Evolutionary conservation across 2,113 vertebrate species (phyloP), one percentile per base, ranked within the genome.

Genomic region (Gobiocypris rarus): DNA sequence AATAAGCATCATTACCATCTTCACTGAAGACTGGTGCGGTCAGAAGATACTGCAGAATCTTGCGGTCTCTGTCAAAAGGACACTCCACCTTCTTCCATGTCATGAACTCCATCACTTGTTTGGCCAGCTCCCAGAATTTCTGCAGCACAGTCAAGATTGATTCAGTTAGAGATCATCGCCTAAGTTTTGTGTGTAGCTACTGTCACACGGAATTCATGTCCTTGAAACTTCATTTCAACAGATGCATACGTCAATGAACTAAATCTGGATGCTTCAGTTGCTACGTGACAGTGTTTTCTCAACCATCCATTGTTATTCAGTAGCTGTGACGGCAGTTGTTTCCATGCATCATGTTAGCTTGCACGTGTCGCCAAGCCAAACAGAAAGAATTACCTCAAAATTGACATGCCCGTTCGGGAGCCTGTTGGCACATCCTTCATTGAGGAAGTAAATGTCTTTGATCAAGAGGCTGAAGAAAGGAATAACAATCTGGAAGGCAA

Each of bases 391-490:
- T 89, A 99, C 97, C 92, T 97, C 95, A 84, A 98, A 98, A 91
- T 99, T 99, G 91, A 99, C 50, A 0, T 97, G 97, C 38, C 97
- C 97, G 0, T 95, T 98, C 26, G 96, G 94, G 73, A 98, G 96
- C 75, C 94, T 91, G 93, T 94, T 98, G 90, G 94, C 93, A 87
- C 96, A 98, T 19, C 97, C 95, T 88, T 99, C 97, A 0, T 98
- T 99, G 61, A 99, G 95, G 93, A 99, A 99, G 90, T 97, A 98
- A 89, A 99, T 94, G 86, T 99, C 98, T 93, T 99, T 99, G 81
- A 99, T 96, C 85, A 99, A 89, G 67, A 99, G 95, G 90, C 98
- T 99, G 96, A 98, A 99, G 96, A 99, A 99, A 3, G 98, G 98
- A 88, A 99, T 95, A 83, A 99, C 97, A 0, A 99, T 98, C 97